These are phyloP conservation scores for Agriopis leucophaearia DNA, from an alignment of 2,888 invertebrate genomes.

Conservation along the genomic window DNA sequence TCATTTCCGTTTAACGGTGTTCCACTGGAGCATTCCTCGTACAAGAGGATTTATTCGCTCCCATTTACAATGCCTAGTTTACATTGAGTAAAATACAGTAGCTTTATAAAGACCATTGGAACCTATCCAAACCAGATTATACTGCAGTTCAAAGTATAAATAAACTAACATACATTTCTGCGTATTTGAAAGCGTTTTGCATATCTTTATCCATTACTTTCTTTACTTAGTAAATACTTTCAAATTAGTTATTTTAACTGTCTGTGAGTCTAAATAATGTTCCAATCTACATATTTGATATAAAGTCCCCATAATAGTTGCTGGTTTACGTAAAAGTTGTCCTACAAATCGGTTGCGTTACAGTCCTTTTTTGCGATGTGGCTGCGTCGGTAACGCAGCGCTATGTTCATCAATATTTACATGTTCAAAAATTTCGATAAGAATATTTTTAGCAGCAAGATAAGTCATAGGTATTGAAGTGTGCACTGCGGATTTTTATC, in stretches of 20 bases:
- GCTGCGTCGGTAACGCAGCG: not conserved
- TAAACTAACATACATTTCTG: slow-evolving; percentile 31
- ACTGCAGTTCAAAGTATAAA: slow-evolving; percentile 35
- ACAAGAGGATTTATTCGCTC: slow-evolving; percentile 54
- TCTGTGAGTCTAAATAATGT: slow-evolving; percentile 3
- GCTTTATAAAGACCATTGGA: slow-evolving; percentile 54
- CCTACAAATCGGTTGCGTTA: slow-evolving; percentile 32
- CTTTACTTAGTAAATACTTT: not conserved
- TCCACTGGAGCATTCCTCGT: slow-evolving; percentile 51
- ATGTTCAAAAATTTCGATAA: slow-evolving; percentile 43
- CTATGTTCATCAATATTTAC: slow-evolving; percentile 20
- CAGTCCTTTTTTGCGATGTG: slow-evolving; percentile 9
- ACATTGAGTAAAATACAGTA: slow-evolving; percentile 55
- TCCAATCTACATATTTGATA: slow-evolving; percentile 12
- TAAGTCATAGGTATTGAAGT: slow-evolving; percentile 43
- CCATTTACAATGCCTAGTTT: slow-evolving; percentile 55
- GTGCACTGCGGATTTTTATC: slow-evolving; percentile 60
- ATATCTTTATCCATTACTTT: not conserved
- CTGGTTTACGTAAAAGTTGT: slow-evolving; percentile 46
- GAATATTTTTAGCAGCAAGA: slow-evolving; percentile 51
- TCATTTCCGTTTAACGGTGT: slow-evolving; percentile 47
- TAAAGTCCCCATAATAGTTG: slow-evolving; percentile 20
- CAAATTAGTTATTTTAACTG: not conserved
- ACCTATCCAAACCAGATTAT: slow-evolving; percentile 55
- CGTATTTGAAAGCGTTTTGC: slow-evolving; percentile 32